phyloP scores from a whole-genome alignment of 1,140 invertebrate genomes.

The Amyelois transitella region DNA sequence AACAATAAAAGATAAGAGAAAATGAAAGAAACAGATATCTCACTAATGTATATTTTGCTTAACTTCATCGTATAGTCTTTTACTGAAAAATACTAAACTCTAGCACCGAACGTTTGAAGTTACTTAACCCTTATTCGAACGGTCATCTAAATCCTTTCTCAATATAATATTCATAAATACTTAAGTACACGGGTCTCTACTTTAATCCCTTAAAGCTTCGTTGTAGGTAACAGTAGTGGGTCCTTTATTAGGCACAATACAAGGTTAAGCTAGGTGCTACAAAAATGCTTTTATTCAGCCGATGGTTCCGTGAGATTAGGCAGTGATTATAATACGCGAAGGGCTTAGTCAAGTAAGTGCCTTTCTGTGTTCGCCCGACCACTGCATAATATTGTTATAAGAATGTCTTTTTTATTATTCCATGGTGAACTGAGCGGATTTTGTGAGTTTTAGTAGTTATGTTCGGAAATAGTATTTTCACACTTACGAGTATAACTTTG shows the following conservation, averaged over 20 bases:
- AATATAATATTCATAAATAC: not conserved
- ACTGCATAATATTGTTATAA: slow-evolving; percentile 15
- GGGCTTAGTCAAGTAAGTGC: slow-evolving; percentile 11
- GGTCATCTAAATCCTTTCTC: no score
- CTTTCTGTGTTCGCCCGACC: slow-evolving; percentile 9
- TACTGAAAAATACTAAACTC: no score
- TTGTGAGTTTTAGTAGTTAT: no score
- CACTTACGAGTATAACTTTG: no score
- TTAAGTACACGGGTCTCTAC: not conserved
- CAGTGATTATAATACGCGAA: slow-evolving; percentile 2
- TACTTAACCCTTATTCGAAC: no score
- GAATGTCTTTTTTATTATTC: not conserved
- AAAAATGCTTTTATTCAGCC: not conserved
- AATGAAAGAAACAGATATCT: no score
- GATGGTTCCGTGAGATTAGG: slow-evolving; percentile 7
- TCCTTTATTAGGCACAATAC: not conserved
- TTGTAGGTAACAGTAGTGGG: not conserved
- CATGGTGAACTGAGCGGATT: no score
- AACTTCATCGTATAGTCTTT: no score
- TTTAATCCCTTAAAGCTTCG: no score
- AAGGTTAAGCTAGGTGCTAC: not conserved
- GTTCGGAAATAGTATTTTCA: not conserved
- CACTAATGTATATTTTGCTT: no score
- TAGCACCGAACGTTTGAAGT: no score
- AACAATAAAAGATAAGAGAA: no score